Evolutionary conservation across 1,140 invertebrate genomes (phyloP), one percentile per base, ranked within the genome.

Genomic region (Thaumatotibia leucotreta): DNA sequence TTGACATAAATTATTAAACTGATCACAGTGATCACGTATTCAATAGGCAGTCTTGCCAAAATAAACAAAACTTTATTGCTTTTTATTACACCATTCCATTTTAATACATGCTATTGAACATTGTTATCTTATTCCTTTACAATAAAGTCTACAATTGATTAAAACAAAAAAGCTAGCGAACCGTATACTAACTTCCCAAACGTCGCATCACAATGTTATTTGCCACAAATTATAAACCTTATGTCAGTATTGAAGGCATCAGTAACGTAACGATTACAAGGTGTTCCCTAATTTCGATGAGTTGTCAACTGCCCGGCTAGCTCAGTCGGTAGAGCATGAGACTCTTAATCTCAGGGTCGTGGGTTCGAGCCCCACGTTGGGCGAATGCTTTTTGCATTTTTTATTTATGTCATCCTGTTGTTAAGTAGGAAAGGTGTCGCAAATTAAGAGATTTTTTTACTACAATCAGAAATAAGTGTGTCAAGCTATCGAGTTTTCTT

Each of bases 321-420:
- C 94, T 94, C 93, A 94, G 94, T 96, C 95, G 94, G 95, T 95
- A 95, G 94, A 96, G 95, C 95, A 95, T 94, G 94, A 95, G 95
- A 95, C 95, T 95, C 94, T 95, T 95, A 95, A 95, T 95, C 95
- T 95, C 94, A 94, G 95, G 95, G 95, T 95, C 94, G 94, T 95
- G 94, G 95, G 95, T 96, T 95, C 95, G 94, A 95, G 95, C 94
- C 94, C 94, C 94, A 95, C 94, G 94, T 95, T 95, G 94, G 94
- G 94, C 93, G 94, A 61, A 54, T 11, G 69, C 61, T 74, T 74
- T 63, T 74, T 63, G 10, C 8, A n/a, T 35, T 45, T 32, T 14
- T 29, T 29, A 10, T 65, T 11, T 64, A 72, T 50, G 14, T 39
- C 66, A 58, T 69, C 63, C n/a, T 58, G 32, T 66, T 61, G 63